Evolutionary conservation across 2,888 invertebrate genomes (phyloP).

Genomic region (Sphaerophoria rueppellii): DNA sequence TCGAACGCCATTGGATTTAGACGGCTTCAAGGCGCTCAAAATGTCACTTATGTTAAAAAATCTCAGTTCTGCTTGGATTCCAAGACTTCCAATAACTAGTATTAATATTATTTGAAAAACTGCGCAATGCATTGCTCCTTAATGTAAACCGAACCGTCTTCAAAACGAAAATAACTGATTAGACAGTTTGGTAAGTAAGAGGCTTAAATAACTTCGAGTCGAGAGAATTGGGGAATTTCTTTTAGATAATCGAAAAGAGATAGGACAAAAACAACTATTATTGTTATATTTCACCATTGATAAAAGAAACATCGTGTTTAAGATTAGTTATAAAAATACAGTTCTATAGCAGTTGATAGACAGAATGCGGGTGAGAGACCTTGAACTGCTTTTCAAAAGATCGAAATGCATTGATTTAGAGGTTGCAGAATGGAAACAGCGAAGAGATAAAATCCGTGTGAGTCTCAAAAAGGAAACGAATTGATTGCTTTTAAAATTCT

Average conservation of each 20-base stretch:
- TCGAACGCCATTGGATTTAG: slow-evolving; percentile 19
- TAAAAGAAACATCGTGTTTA: background rate
- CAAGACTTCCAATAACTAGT: background rate
- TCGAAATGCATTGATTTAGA: background rate
- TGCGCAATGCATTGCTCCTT: slow-evolving; percentile 15
- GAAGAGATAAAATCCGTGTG: background rate
- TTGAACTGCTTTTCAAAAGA: background rate
- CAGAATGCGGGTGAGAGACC: background rate
- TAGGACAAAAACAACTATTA: background rate
- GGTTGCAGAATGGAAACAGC: background rate
- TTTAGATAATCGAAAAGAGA: slow-evolving; percentile 4
- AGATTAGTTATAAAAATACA: background rate
- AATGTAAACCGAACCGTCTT: background rate
- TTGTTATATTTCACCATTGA: background rate
- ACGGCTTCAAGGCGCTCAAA: background rate
- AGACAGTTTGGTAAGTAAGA: background rate
- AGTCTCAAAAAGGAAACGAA: background rate
- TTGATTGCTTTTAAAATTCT: background rate
- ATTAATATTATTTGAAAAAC: slow-evolving; percentile 10
- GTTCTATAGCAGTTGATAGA: background rate
- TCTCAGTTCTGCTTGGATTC: slow-evolving; percentile 4
- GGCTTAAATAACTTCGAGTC: slow-evolving; percentile 34
- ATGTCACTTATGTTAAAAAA: slow-evolving; percentile 25
- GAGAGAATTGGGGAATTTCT: background rate
- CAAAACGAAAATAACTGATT: slow-evolving; percentile 12